Percentiles rank a stretch among this genome's conserved stretches.
These are phyloP conservation scores for Trachelus tabidus DNA, from an alignment of 2,888 invertebrate genomes.

Conservation along the genomic window DNA sequence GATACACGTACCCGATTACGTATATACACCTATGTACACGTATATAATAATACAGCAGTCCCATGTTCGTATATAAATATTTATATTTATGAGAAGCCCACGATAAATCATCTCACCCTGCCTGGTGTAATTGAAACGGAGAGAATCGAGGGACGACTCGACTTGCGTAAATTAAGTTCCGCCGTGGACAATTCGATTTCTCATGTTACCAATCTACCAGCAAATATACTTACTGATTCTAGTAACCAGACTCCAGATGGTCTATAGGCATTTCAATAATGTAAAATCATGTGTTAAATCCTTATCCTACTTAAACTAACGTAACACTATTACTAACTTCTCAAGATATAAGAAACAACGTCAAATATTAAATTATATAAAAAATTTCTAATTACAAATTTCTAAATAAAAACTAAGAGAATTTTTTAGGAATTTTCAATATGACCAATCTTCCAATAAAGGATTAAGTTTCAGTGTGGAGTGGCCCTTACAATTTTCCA, in stretches of 20 bases:
- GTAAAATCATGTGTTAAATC: not conserved
- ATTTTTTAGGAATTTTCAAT: not conserved
- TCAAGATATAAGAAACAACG: not conserved
- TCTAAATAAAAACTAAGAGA: too few species aligned
- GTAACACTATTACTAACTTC: not conserved
- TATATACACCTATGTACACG: not conserved
- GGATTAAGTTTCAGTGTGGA: not conserved
- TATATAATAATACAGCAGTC: not conserved
- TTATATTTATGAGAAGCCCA: not conserved
- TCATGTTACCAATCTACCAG: not conserved
- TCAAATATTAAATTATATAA: not conserved
- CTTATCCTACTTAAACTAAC: not conserved
- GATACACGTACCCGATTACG: not conserved
- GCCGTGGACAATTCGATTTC: not conserved
- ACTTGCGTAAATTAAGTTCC: not conserved
- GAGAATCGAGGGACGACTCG: not conserved
- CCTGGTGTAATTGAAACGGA: conserved; percentile 1
- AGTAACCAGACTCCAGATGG: not conserved
- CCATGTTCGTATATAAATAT: not conserved
- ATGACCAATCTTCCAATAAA: not conserved
- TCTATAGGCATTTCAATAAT: not conserved
- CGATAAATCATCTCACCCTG: not conserved
- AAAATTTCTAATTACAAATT: not conserved
- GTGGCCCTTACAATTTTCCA: not conserved
- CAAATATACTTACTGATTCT: not conserved